A percentile compares a stretch with the other conserved stretches of the same genome.
Evolutionary conservation across 35 echinoderm and acorn worm species (phyloP).

Genomic region (Stichopus chloronotus): DNA sequence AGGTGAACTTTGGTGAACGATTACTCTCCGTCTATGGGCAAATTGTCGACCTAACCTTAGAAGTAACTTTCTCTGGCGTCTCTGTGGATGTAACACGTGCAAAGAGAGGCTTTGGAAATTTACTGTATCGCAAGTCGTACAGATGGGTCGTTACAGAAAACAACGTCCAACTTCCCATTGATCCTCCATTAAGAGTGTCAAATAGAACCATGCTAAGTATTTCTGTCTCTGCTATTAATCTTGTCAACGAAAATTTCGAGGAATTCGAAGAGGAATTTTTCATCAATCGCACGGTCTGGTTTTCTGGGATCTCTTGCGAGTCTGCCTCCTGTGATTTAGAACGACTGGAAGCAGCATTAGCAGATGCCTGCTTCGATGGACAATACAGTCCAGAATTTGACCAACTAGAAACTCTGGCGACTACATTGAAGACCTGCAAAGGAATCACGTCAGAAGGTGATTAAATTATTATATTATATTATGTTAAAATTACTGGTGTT

Average conservation of each 20-base stretch:
- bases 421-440: not conserved
- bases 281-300: not conserved
- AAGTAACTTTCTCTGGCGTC: not conserved
- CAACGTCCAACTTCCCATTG: not conserved
- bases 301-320: not conserved
- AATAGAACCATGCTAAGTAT: not conserved
- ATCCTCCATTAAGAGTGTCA: slow-evolving; percentile 1
- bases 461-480: too few relatives aligned
- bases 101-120: slow-evolving; percentile 2
- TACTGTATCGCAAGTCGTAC: not conserved
- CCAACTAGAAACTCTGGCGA: not conserved
- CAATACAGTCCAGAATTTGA: not conserved
- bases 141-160: not conserved
- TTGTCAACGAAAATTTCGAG: not conserved
- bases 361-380: not conserved
- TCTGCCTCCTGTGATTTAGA: not conserved
- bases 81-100: not conserved
- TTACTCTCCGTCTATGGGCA: not conserved
- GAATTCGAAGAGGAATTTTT: not conserved
- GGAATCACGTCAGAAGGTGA: not conserved
- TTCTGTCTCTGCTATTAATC: not conserved
- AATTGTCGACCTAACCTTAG: not conserved
- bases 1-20: not conserved
- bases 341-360: not conserved
- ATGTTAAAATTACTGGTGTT: too few relatives aligned